These are phyloP conservation scores for Steinernema scapterisci DNA, from an alignment of 2,888 invertebrate genomes.

Conservation along the genomic window DNA sequence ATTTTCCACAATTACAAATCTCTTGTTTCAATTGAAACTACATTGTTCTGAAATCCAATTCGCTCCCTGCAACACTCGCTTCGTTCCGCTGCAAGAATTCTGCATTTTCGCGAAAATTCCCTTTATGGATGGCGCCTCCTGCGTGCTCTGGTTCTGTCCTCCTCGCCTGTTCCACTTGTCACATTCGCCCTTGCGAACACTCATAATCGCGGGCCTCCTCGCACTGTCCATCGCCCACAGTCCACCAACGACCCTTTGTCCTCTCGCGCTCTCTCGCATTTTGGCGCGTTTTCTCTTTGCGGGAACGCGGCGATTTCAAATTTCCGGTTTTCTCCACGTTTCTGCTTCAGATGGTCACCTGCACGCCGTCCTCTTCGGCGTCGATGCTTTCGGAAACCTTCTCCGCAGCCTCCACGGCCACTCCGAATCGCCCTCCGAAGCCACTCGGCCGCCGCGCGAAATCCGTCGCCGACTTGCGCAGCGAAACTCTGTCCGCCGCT, in stretches of 20 bases:
- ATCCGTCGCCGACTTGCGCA: background rate
- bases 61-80: no score
- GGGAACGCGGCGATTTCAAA: conserved; percentile 10
- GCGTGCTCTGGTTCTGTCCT: no score
- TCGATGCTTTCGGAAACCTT: background rate
- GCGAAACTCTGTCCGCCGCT: no score
- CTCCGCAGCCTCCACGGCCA: background rate
- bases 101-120: no score
- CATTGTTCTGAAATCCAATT: no score
- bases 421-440: background rate
- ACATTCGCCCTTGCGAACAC: no score
- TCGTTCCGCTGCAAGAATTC: no score
- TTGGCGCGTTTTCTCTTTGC: conserved; percentile 27
- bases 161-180: no score
- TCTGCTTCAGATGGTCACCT: conserved; percentile 1
- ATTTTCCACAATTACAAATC: no score
- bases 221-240: background rate
- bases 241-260: background rate
- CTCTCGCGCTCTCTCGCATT: background rate
- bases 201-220: no score
- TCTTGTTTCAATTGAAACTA: no score
- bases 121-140: no score
- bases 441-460: background rate
- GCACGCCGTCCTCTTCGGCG: background rate
- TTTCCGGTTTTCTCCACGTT: background rate